These are phyloP conservation scores for Enteromius viviparus DNA, from an alignment of 2,797 vertebrate genomes.

Conservation along the genomic window DNA sequence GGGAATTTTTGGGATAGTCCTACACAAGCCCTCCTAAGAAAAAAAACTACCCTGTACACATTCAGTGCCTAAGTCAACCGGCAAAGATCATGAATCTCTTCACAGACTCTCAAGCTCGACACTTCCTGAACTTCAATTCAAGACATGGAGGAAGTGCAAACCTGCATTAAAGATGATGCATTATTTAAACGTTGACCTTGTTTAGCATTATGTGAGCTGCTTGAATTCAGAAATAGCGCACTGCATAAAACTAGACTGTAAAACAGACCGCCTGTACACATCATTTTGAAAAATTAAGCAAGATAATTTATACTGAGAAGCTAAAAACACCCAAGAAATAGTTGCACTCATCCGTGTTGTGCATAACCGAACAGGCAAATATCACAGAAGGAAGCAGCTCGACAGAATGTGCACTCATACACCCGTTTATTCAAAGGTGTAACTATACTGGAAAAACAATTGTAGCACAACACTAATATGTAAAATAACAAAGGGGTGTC, in stretches of 20 bases:
- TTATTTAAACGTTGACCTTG: slow-evolving; percentile 19
- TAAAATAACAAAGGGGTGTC: background rate
- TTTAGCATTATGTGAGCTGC: background rate
- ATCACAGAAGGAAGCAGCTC: background rate
- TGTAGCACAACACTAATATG: background rate
- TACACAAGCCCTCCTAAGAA: slow-evolving; percentile 55
- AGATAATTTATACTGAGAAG: background rate
- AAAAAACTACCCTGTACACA: background rate
- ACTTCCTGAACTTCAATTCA: slow-evolving; percentile 39
- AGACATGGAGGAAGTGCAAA: slow-evolving; percentile 34
- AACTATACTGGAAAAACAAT: slow-evolving; percentile 33
- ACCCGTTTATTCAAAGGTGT: background rate
- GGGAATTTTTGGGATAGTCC: slow-evolving; percentile 54
- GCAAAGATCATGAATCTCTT: background rate
- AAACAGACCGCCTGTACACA: background rate
- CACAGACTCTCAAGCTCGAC: background rate
- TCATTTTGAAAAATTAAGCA: background rate
- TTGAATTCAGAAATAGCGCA: background rate
- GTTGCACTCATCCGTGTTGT: background rate
- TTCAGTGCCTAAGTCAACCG: background rate
- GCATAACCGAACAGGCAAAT: background rate
- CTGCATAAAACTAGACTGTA: background rate
- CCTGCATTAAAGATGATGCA: background rate
- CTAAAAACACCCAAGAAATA: background rate
- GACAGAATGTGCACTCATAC: background rate